A percentile compares a stretch with the other conserved stretches of the same genome.
Evolutionary conservation across 2,113 vertebrate genomes (phyloP).

Genomic region (Natator depressus): DNA sequence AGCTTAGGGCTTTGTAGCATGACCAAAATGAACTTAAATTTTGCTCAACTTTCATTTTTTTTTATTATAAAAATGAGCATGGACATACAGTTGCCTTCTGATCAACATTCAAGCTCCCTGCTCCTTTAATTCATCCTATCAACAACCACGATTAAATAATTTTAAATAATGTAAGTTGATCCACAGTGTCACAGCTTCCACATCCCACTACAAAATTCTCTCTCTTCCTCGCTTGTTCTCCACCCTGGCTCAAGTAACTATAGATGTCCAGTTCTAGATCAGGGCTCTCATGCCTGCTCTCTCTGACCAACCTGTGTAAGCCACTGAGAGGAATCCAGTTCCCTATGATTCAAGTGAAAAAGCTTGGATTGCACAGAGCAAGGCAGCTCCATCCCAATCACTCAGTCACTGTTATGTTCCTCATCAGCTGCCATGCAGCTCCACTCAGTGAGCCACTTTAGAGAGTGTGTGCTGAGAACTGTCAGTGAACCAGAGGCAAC

Average conservation of each 20-base stretch:
- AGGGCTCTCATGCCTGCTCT: background rate
- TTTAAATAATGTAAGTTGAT: slow-evolving; percentile 57
- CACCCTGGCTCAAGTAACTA: background rate
- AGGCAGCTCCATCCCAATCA: background rate
- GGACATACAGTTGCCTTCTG: slow-evolving; percentile 55
- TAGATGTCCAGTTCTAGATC: slow-evolving; percentile 5
- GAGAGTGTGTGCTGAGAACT: background rate
- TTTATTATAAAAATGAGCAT: slow-evolving; percentile 49
- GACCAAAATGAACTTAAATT: background rate
- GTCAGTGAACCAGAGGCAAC: background rate
- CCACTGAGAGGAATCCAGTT: background rate
- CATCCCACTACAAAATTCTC: slow-evolving; percentile 35
- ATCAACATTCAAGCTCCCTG: slow-evolving; percentile 61
- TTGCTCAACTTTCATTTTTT: background rate
- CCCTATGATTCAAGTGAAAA: background rate
- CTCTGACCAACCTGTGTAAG: background rate
- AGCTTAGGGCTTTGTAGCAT: background rate
- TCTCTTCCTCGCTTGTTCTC: background rate
- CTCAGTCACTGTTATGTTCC: background rate
- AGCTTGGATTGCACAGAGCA: background rate
- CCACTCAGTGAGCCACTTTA: slow-evolving; percentile 10
- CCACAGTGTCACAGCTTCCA: slow-evolving; percentile 3
- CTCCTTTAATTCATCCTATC: slow-evolving; percentile 65
- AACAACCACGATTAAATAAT: slow-evolving; percentile 69
- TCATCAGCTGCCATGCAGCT: slow-evolving; percentile 31